Conservation (phyloP, 1,140 invertebrate species). For the Harlomillsia oculata region DNA sequence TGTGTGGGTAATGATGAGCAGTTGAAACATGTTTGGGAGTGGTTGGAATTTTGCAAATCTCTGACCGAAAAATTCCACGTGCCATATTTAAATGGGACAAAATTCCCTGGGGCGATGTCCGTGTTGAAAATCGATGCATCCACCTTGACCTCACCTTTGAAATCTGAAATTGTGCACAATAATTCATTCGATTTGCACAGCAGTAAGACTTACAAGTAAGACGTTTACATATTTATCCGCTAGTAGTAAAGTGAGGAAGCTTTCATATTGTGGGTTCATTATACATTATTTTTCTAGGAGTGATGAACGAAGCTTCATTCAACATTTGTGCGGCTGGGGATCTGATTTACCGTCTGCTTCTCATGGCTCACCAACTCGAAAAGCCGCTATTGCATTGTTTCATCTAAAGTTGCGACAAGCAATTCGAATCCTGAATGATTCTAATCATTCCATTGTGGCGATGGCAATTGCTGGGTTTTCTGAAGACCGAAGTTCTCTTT, state of each 20-base stretch:
- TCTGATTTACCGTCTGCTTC: conserved; percentile 5
- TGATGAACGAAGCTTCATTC: conserved; percentile 62
- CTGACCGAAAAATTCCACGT: conserved; percentile 52
- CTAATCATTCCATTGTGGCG: conserved; percentile 54
- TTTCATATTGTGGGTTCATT: neutral
- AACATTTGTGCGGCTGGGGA: conserved; percentile 76
- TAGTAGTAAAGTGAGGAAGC: neutral
- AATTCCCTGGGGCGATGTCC: conserved; percentile 56
- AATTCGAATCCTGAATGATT: conserved; percentile 68
- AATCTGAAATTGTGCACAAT: conserved; percentile 48
- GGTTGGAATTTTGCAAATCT: conserved; percentile 59
- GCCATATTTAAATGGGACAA: conserved; percentile 43
- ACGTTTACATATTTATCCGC: neutral
- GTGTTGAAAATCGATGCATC: conserved; percentile 40
- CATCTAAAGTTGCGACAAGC: conserved; percentile 72
- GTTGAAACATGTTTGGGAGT: conserved; percentile 60
- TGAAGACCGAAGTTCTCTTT: conserved; percentile 68
- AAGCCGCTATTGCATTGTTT: conserved; percentile 82
- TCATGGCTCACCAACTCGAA: conserved; percentile 49
- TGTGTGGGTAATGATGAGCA: conserved; percentile 37
- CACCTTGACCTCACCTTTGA: conserved; percentile 37
- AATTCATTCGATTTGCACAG: conserved; percentile 46
- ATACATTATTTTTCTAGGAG: conserved; percentile 48
- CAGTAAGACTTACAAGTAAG: conserved; percentile 47
- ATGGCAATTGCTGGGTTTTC: conserved; percentile 64